A percentile compares a stretch with the other conserved stretches of the same genome.
These are phyloP conservation scores for Pegea sp. DNA, from an alignment of 23 tunicate species.

Conservation along the genomic window DNA sequence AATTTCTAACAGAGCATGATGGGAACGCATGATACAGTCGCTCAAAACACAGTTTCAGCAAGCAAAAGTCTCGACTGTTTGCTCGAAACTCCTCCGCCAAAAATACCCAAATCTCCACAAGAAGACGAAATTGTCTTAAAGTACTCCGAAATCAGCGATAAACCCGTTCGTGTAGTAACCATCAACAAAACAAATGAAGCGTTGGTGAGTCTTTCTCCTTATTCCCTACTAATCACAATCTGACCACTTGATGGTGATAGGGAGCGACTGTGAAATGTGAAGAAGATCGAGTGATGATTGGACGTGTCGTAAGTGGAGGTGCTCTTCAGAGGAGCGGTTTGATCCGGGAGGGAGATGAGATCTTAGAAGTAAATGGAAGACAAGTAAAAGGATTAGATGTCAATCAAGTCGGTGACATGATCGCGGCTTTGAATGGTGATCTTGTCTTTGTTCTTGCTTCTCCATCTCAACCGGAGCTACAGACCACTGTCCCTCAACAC, in stretches of 20 bases:
- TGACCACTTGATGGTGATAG: conserved; percentile 19
- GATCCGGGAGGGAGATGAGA: conserved; percentile 75
- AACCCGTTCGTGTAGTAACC: conserved; percentile 39
- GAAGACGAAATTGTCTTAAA: conserved; percentile 57
- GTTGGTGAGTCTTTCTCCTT: conserved; percentile 40
- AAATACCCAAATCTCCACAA: no score
- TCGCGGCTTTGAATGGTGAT: conserved; percentile 50
- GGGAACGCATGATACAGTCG: conserved; percentile 61
- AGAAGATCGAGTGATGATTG: conserved; percentile 47
- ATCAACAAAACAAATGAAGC: conserved; percentile 44
- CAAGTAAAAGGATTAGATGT: conserved; percentile 72
- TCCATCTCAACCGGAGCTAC: conserved; percentile 15
- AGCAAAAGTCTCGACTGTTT: background rate
- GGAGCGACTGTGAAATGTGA: conserved; percentile 83
- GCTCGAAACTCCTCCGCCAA: background rate
- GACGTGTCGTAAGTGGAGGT: conserved; percentile 86
- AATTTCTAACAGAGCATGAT: conserved; percentile 20
- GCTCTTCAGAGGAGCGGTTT: conserved; percentile 28
- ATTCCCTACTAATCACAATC: no score
- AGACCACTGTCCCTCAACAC: background rate
- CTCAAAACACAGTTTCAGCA: conserved; percentile 5
- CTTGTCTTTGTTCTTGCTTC: conserved; percentile 46
- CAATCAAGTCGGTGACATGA: conserved; percentile 74
- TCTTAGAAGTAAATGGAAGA: conserved; percentile 69
- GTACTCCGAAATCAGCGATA: conserved; percentile 39